Percentiles rank a stretch among this genome's conserved stretches.
phyloP scores from a whole-genome alignment of 2,888 invertebrate genomes.

The Noctua fimbriata region DNA sequence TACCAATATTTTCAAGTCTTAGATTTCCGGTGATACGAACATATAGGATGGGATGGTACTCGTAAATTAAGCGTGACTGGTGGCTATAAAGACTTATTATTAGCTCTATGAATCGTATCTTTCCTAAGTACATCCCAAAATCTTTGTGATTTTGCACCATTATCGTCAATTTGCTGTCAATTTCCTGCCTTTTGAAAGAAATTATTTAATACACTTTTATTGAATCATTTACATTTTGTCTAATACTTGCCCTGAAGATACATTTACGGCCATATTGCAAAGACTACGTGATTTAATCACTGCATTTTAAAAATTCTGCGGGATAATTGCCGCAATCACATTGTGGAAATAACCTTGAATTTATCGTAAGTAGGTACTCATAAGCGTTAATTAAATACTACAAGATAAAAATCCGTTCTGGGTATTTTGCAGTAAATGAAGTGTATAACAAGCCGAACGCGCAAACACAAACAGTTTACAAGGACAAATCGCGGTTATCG shows the following conservation, averaged over 20 bases:
- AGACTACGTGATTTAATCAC: background rate
- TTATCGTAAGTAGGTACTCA: constrained; percentile 22
- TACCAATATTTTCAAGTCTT: constrained; percentile 22
- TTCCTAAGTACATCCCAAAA: background rate
- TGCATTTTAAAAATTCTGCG: background rate
- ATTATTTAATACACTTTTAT: background rate
- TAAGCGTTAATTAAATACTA: constrained; percentile 48
- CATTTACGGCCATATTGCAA: background rate
- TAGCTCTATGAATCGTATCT: background rate
- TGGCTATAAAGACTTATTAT: background rate
- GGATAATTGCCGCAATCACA: background rate
- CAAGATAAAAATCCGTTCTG: constrained; percentile 55
- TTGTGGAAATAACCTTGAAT: constrained; percentile 43
- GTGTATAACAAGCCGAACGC: constrained; percentile 51
- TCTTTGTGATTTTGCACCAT: background rate
- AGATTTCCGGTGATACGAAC: constrained; percentile 7
- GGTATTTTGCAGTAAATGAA: constrained; percentile 57
- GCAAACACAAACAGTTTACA: constrained; percentile 59
- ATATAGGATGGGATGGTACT: background rate
- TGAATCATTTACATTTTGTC: background rate
- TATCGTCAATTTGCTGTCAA: background rate
- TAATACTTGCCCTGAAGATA: background rate
- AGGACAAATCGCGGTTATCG: constrained; percentile 67
- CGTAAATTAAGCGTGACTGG: background rate
- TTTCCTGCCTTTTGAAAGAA: no score